phyloP scores from a whole-genome alignment of 2,888 invertebrate species.

The Epistrophe grossulariae region DNA sequence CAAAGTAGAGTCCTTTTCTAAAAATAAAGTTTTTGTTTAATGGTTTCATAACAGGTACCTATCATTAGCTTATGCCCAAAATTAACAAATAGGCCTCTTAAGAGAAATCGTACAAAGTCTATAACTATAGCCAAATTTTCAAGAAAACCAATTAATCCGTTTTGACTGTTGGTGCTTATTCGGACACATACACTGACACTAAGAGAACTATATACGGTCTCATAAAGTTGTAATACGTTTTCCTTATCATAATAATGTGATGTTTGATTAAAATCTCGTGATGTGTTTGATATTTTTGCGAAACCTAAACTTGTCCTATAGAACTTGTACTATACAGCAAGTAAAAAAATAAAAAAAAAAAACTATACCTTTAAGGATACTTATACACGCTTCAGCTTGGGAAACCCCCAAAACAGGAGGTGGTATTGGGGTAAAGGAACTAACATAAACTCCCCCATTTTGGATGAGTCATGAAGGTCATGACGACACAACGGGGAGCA shows the following conservation, averaged over 20 bases:
- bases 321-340: not conserved
- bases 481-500: slow-evolving; percentile 80
- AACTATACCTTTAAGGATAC: slow-evolving; percentile 18
- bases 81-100: not conserved
- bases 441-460: slow-evolving; percentile 73
- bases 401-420: slow-evolving; percentile 78
- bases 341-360: not conserved
- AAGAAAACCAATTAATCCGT: not conserved
- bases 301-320: not conserved
- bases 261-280: not conserved
- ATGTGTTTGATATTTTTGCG: not conserved
- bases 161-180: not conserved
- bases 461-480: slow-evolving; percentile 84
- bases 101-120: not conserved
- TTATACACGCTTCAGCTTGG: slow-evolving; percentile 72
- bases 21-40: not conserved
- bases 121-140: not conserved
- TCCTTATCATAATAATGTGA: not conserved
- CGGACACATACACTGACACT: not conserved
- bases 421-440: slow-evolving; percentile 54
- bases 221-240: not conserved
- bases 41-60: not conserved
- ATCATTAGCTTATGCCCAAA: not conserved
- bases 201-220: not conserved
- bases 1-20: too few species aligned